Evolutionary conservation across 2,113 vertebrate genomes (phyloP), one percentile per base, ranked within the genome.

Genomic region (Noctilio leporinus): DNA sequence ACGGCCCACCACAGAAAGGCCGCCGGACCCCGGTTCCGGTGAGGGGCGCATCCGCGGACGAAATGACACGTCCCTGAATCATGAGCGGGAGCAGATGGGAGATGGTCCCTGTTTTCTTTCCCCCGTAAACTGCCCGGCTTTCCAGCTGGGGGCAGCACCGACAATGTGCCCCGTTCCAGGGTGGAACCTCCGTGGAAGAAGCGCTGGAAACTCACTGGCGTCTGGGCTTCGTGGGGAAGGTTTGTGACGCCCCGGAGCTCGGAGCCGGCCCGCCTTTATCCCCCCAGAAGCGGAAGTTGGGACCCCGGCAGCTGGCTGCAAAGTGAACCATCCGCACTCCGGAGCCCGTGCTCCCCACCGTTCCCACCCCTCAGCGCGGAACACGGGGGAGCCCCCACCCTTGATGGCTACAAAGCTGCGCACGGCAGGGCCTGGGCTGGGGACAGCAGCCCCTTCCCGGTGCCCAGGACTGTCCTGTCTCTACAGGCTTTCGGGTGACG

Each of bases 61-160:
- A 97, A 98, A 97, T 97, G 97, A 98, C 98, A 97, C 45, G 90
- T 89, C 96, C 53, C 81, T 98, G 98, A 98, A 97, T 98, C 98
- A 98, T 97, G 96, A 97, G 95, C 96, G 96, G 97, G 96, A 98
- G 97, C 98, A 98, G 98, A 98, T 98, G 98, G 98, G 98, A 82
- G 95, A 97, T 98, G 97, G 98, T 98, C 97, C 98, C 97, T 95
- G 95, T 97, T 93, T 97, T 97, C 98, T 97, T 97, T 95, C 96
- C 87, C 96, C 97, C 93, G 97, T 97, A 97, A 98, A 98, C 97
- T 96, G 97, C 98, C 97, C 97, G 97, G 97, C 96, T 98, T 98
- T 98, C 98, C 98, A 98, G 98, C 98, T 98, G 98, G 98, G 98
- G 98, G 98, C 98, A 98, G 98, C 97, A 98, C 98, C 98, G 98